Base-by-base conservation (phyloP, 2,888 invertebrate genomes). In the Ornithoptera priamus region DNA sequence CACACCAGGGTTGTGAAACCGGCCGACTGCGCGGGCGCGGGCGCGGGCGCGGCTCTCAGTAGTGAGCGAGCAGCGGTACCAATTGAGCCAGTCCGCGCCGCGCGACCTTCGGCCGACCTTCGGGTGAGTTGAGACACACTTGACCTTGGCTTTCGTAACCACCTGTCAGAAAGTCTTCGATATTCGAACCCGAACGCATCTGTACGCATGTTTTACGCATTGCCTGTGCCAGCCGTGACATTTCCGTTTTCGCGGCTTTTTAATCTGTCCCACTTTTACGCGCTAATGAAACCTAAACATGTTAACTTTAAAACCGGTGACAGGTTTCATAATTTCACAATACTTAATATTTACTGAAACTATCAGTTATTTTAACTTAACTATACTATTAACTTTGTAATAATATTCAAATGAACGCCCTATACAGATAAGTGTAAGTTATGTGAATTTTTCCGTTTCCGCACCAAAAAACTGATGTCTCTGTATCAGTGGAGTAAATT, bases 1-100 rank as follows among this genome's bases (percentile, higher is more conserved):
- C 80, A 80, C 79, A 76, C 76, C 69, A 76, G 88, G 85, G 86
- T 90, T 91, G 89, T 84, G 90, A 86, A 89, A 90, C 75, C 80
- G 67, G 75, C 67, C 74, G 72, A 74, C 71, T 78, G 78, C 81
- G 79, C 72, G 76, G 78, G 73, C 72, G 74, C 39, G 39, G 39
- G 17, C 53, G 53, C 72, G 76, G 78, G 73, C 72, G 74, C 39
- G 39, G 8, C 18, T 15, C 15, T 90, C 92, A 92, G 92, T 92
- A 81, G 86, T 83, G 80, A 78, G 77, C 85, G 80, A 85, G 81
- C 88, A 79, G 76, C 81, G 84, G 85, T 79, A 80, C 80, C 79
- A 83, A 81, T 84, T 83, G 85, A 83, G 87, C 85, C 86, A 82
- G 84, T 85, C 81, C 83, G 75, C 83, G 80, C 83, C 82, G 75